Conservation (phyloP, 2,797 vertebrate species). For the Coreius guichenoti region DNA sequence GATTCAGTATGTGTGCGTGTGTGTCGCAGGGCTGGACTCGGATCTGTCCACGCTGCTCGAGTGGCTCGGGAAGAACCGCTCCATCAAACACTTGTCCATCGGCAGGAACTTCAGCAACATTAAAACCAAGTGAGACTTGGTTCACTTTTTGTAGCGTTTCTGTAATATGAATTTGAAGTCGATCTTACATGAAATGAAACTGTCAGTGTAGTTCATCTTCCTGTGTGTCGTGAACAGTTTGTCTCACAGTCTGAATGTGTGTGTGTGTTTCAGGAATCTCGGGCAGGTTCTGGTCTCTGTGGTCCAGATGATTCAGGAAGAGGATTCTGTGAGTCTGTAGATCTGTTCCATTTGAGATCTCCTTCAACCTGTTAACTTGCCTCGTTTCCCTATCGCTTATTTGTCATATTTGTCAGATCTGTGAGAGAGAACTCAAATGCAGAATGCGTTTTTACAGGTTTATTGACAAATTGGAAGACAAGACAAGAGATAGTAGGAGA, state of each 20-base stretch:
- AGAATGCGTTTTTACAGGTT: no score
- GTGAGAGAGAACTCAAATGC: no score
- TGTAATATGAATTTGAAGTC: no score
- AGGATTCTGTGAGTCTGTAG: slow-evolving; percentile 89
- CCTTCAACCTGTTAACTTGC: no score
- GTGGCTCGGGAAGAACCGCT: slow-evolving; percentile 97
- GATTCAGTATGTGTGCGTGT: not conserved
- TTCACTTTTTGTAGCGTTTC: no score
- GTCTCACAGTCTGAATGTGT: not conserved
- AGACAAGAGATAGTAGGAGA: no score
- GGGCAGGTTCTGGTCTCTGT: slow-evolving; percentile 91
- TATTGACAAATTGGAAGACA: no score
- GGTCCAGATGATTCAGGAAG: slow-evolving; percentile 97
- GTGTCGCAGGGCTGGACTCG: slow-evolving; percentile 87
- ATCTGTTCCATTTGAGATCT: not conserved
- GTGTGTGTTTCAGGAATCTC: slow-evolving; percentile 83
- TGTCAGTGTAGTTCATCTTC: not conserved
- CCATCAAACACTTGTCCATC: slow-evolving; percentile 91
- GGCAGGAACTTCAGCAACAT: slow-evolving; percentile 99
- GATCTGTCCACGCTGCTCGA: slow-evolving; percentile 93
- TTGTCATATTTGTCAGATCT: no score
- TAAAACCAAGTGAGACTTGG: slow-evolving; percentile 92
- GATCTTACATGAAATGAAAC: no score
- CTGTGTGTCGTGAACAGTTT: not conserved
- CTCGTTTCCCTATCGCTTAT: not conserved